These are phyloP conservation scores for Cryptomyrus ogoouensis DNA, from an alignment of 2,113 vertebrate genomes.

Conservation along the genomic window DNA sequence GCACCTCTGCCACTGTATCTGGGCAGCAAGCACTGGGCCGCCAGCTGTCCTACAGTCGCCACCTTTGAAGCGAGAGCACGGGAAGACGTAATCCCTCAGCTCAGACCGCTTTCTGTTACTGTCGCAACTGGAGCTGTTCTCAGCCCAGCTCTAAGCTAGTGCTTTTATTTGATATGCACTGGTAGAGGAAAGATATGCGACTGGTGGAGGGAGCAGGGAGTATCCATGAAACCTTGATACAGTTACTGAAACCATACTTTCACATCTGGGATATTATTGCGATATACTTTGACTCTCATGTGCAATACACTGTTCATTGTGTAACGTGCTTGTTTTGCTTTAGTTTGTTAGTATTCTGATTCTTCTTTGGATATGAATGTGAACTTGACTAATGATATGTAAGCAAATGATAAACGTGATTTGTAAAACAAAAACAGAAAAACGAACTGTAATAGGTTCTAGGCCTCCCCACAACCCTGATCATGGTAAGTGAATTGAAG, in stretches of 20 bases:
- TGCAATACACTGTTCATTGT: neutral
- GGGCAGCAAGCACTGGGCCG: neutral
- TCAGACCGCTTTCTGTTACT: constrained; percentile 31
- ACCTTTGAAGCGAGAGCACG: neutral
- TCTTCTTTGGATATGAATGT: neutral
- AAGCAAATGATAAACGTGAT: neutral
- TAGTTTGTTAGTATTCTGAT: neutral
- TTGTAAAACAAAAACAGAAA: neutral
- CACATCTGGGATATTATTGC: neutral
- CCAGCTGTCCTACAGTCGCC: constrained; percentile 3
- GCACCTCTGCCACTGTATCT: constrained; percentile 29
- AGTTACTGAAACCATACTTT: neutral
- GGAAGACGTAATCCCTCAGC: neutral
- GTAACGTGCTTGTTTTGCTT: neutral
- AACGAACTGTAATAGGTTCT: neutral
- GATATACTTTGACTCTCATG: neutral
- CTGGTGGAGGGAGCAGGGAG: neutral
- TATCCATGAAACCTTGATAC: neutral
- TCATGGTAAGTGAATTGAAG: neutral
- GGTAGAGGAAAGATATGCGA: neutral
- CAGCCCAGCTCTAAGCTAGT: neutral
- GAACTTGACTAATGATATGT: neutral
- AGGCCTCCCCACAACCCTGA: neutral
- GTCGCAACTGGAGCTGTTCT: constrained; percentile 25
- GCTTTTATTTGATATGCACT: constrained; percentile 19